These are phyloP conservation scores for Drosophila subquinaria DNA, from an alignment of 2,888 invertebrate genomes.

Conservation along the genomic window DNA sequence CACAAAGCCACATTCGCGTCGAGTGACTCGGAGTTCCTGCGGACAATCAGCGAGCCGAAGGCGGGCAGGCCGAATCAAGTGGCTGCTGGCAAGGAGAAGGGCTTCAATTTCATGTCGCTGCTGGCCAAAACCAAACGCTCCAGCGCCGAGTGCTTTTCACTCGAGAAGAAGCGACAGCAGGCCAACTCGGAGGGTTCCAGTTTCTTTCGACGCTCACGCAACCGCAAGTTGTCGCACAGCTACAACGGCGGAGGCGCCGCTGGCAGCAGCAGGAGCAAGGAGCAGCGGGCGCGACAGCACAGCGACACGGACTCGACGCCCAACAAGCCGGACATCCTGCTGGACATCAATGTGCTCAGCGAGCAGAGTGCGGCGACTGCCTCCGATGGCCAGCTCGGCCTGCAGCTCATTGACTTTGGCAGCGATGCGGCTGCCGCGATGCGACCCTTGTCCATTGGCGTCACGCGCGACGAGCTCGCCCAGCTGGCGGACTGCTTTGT, in stretches of 20 bases:
- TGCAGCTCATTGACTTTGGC: conserved; percentile 80
- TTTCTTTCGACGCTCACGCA: conserved; percentile 83
- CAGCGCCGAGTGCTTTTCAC: conserved; percentile 83
- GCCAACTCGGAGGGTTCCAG: conserved; percentile 82
- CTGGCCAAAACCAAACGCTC: conserved; percentile 84
- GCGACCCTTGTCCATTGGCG: conserved; percentile 10
- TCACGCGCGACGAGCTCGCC: conserved; percentile 71
- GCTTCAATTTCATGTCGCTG: conserved; percentile 83
- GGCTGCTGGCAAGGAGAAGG: conserved; percentile 78
- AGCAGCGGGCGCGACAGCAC: conserved; percentile 79
- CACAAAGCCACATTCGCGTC: conserved; percentile 81
- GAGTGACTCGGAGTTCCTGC: conserved; percentile 85
- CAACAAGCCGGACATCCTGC: conserved; percentile 84
- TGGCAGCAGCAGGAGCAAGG: conserved; percentile 80
- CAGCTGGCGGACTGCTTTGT: conserved; percentile 75
- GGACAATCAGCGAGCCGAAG: conserved; percentile 73
- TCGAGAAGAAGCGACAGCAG: conserved; percentile 83
- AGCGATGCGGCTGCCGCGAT: conserved; percentile 37
- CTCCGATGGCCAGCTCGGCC: conserved; percentile 48
- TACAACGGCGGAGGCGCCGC: conserved; percentile 84
- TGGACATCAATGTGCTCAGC: conserved; percentile 84
- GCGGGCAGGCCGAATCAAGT: conserved; percentile 47
- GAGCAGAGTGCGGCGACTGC: conserved; percentile 68
- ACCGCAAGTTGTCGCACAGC: conserved; percentile 84
- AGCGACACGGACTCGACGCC: conserved; percentile 84